A percentile compares a stretch with the other conserved stretches of the same genome.
These are phyloP conservation scores for Borostomias antarcticus DNA, from an alignment of 2,797 vertebrate species.

Conservation along the genomic window DNA sequence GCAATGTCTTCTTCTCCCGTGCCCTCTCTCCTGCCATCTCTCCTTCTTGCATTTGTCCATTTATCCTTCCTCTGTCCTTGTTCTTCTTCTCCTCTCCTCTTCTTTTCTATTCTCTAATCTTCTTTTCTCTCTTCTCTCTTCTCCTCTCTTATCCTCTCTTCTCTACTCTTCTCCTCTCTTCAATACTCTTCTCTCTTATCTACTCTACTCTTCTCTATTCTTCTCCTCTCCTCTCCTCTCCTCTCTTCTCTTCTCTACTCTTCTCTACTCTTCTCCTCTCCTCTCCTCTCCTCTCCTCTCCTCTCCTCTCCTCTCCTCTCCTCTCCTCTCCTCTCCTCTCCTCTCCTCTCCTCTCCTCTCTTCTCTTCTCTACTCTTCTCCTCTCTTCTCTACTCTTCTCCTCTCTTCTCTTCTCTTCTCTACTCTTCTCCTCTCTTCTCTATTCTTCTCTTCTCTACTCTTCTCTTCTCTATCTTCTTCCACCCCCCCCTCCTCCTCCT, in stretches of 20 bases:
- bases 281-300: background rate
- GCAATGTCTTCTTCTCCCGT: too few species aligned
- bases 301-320: background rate
- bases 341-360: constrained; percentile 20
- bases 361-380: background rate
- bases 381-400: background rate
- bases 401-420: too few species aligned
- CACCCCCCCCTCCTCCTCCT: too few species aligned
- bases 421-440: too few species aligned
- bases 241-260: background rate
- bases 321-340: constrained; percentile 17
- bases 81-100: background rate
- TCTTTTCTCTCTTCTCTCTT: too few species aligned
- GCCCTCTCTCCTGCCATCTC: too few species aligned
- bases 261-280: background rate
- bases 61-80: background rate
- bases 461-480: too few species aligned
- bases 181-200: background rate
- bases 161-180: too few species aligned
- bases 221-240: too few species aligned
- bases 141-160: too few species aligned
- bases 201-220: background rate
- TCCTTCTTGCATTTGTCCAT: background rate
- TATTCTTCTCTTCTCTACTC: too few species aligned
- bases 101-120: too few species aligned